A percentile compares a stretch with the other conserved stretches of the same genome.
Evolutionary conservation across 1,140 invertebrate genomes (phyloP).

Genomic region (Drosophila subobscura): DNA sequence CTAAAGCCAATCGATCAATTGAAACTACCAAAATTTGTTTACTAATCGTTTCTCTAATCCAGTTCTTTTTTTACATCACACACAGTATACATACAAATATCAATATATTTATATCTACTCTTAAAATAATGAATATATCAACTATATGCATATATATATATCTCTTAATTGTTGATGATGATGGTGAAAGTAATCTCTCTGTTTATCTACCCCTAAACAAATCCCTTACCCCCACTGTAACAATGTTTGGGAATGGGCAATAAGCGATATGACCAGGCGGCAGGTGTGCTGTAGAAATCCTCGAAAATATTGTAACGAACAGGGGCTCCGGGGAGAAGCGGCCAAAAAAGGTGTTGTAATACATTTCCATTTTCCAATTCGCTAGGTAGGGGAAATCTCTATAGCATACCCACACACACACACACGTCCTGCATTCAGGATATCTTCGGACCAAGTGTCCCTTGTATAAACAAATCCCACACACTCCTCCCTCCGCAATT

Average conservation of each 20-base stretch:
- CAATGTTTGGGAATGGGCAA: constrained; percentile 86
- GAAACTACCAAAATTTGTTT: constrained; percentile 61
- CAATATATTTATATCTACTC: constrained; percentile 53
- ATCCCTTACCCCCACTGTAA: constrained; percentile 47
- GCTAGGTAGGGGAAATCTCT: constrained; percentile 37
- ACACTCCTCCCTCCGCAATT: constrained; percentile 19
- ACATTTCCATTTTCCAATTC: constrained; percentile 82
- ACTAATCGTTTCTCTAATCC: constrained; percentile 80
- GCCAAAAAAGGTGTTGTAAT: constrained; percentile 83
- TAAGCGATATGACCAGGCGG: constrained; percentile 87
- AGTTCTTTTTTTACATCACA: constrained; percentile 74
- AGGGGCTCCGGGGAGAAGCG: constrained; percentile 83
- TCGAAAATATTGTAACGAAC: constrained; percentile 82
- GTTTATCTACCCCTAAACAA: constrained; percentile 83
- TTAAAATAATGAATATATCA: constrained; percentile 51
- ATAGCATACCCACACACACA: constrained; percentile 57
- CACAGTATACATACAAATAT: constrained; percentile 66
- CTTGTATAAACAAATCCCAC: constrained; percentile 57
- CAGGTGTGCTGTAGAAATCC: constrained; percentile 85
- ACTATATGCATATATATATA: constrained; percentile 48
- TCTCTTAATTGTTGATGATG: constrained; percentile 81
- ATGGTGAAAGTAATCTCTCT: constrained; percentile 84
- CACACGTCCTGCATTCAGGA: constrained; percentile 2
- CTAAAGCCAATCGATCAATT: constrained; percentile 36
- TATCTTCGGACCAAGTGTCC: constrained; percentile 10